Percentiles rank a stretch among this genome's conserved stretches.
phyloP scores from a whole-genome alignment of 2,113 vertebrate species.

The Fulmarus glacialis region DNA sequence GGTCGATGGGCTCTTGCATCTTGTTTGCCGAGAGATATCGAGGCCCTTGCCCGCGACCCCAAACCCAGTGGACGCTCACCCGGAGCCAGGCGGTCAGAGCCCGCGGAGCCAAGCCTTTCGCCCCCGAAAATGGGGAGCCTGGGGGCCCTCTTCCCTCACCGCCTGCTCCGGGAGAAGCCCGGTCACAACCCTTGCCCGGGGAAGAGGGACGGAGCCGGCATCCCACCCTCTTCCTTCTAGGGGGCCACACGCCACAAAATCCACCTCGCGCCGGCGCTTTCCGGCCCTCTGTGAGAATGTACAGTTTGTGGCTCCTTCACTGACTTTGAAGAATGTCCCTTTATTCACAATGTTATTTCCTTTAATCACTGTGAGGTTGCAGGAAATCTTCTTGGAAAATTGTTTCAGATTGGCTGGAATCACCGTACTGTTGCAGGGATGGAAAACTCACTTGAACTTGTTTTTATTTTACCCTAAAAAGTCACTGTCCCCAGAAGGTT shows the following conservation, averaged over 20 bases:
- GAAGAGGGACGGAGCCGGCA: not conserved
- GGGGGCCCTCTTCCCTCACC: not conserved
- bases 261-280: constrained; percentile 31
- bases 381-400: constrained; percentile 73
- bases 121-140: not conserved
- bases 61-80: fast-evolving
- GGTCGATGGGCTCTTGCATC: not conserved
- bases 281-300: constrained; percentile 65
- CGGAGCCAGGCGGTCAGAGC: not conserved
- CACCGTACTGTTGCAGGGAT: constrained; percentile 28
- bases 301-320: constrained; percentile 52
- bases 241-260: not conserved
- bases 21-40: not conserved
- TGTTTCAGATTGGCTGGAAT: constrained; percentile 63
- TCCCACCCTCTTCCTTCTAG: constrained; percentile 65
- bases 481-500: constrained; percentile 63
- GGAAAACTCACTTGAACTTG: constrained; percentile 72
- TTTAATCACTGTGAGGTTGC: constrained; percentile 69
- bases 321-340: constrained; percentile 71
- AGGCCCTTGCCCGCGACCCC: not conserved
- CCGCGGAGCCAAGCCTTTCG: not conserved
- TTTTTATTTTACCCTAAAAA: constrained; percentile 66
- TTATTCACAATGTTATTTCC: constrained; percentile 72
- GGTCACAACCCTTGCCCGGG: constrained; percentile 39
- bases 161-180: not conserved